These are phyloP conservation scores for Galeopsomyia nigrocyanea DNA, from an alignment of 2,888 invertebrate genomes.

Conservation along the genomic window DNA sequence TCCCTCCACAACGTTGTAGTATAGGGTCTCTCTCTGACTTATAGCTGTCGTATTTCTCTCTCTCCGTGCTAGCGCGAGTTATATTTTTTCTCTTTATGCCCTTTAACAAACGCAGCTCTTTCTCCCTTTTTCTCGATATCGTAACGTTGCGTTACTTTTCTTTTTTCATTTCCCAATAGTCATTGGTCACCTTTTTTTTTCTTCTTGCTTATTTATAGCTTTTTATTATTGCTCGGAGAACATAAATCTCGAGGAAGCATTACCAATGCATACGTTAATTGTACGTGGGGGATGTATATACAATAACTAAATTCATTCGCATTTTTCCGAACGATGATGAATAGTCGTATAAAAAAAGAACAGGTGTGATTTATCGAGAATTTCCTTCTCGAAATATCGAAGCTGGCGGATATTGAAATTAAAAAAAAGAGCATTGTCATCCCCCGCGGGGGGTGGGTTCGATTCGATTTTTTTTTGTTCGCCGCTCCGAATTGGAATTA, in stretches of 20 bases:
- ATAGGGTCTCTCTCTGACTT: constrained; percentile 27
- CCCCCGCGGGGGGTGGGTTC: constrained; percentile 26
- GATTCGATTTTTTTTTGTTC: constrained; percentile 35
- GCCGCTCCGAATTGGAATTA: constrained; percentile 18
- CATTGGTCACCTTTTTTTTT: constrained; percentile 42
- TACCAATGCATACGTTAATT: neutral
- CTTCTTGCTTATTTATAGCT: constrained; percentile 33
- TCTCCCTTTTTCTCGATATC: constrained; percentile 31
- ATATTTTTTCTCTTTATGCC: constrained; percentile 16
- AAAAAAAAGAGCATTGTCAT: neutral
- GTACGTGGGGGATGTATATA: too few species aligned
- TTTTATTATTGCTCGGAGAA: constrained; percentile 36
- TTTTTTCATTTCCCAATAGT: constrained; percentile 42
- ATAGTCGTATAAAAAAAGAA: too few species aligned
- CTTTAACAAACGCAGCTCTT: constrained; percentile 30
- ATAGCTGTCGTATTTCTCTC: constrained; percentile 36
- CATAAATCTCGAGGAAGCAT: constrained; percentile 15
- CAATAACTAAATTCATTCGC: too few species aligned
- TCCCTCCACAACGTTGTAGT: neutral
- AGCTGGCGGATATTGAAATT: neutral
- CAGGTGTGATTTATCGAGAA: too few species aligned
- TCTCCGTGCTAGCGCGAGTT: too few species aligned
- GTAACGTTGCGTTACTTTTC: constrained; percentile 28
- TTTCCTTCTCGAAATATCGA: too few species aligned
- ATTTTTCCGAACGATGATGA: too few species aligned